Base-by-base conservation (phyloP, 2,797 vertebrate genomes). In the Anguilla marmorata region DNA sequence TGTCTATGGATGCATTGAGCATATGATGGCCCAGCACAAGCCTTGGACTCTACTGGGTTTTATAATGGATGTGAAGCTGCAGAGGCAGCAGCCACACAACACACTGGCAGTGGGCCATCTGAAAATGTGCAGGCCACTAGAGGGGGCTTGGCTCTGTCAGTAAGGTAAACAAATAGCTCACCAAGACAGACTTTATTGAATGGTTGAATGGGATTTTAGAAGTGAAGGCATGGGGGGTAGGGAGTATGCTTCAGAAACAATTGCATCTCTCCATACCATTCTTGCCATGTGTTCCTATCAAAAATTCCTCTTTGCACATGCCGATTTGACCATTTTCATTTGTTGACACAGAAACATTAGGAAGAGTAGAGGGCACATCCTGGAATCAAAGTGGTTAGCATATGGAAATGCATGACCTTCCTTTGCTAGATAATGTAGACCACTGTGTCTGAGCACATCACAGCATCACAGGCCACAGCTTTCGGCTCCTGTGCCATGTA, bases 101-200 rank as follows among this genome's bases (percentile, higher is more conserved):
- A 16, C 37, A 41, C 30, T 76, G 74, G 33, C 66, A 80, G 58
- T 56, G 74, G 45, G 50, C 76, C 56, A 19, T 16, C 50, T 79
- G 74, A 88, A n/a, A 60, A 83, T 48, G 12, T 58, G 50, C 41
- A 88, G 41, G 19, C 52, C 37, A 54, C 24, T 19, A 63, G 76
- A 79, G 69, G 30, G 33, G 60, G 79, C 45, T 82, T 21, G 21
- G 21, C 19, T 45, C 79, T 50, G 79, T 82, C 16, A n/a, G 45
- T 2, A 21, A 48, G 16, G 41, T 30, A 76, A 8, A 69, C 45
- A 58, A 86, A 86, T 11, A 54, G 27, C 24, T 30, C 45, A 45
- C 54, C 45, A 33, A 27, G 16, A 54, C 84, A 45, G 24, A 56
- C 41, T 85, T 30, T 33, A 52, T 2, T 52, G 50, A 52, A 52